Evolutionary conservation across 1,140 invertebrate species (phyloP).

Genomic region (Zaprionus taronus): DNA sequence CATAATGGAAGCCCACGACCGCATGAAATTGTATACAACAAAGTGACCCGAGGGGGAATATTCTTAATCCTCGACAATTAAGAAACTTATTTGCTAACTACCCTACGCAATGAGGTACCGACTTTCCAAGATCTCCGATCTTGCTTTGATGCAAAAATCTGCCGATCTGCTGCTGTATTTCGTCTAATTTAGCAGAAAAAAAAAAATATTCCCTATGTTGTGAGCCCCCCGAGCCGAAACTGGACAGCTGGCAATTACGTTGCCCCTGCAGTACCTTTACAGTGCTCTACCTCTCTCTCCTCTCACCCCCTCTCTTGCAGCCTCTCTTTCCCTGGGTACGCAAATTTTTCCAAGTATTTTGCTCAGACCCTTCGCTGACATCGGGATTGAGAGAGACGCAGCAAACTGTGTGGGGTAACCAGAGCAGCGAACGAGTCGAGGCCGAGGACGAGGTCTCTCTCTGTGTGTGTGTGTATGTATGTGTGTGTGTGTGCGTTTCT

Average conservation of each 20-base stretch:
- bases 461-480: slow-evolving; percentile 49
- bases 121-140: slow-evolving; percentile 43
- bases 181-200: slow-evolving; percentile 70
- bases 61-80: slow-evolving; percentile 55
- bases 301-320: neutral
- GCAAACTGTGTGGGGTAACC: slow-evolving; percentile 37
- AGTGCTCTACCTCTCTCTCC: neutral
- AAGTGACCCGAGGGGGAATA: slow-evolving; percentile 3
- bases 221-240: slow-evolving; percentile 36
- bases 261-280: slow-evolving; percentile 10
- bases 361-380: slow-evolving; percentile 43
- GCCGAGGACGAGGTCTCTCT: slow-evolving; percentile 33
- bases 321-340: slow-evolving; percentile 40
- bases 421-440: slow-evolving; percentile 30
- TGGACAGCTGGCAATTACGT: slow-evolving; percentile 66
- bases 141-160: slow-evolving; percentile 43
- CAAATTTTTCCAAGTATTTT: slow-evolving; percentile 74
- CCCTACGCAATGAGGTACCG: slow-evolving; percentile 26
- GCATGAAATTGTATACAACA: slow-evolving; percentile 68
- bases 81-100: slow-evolving; percentile 37
- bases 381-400: neutral
- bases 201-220: neutral
- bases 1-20: slow-evolving; percentile 44
- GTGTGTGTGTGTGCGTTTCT: slow-evolving; percentile 32
- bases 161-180: slow-evolving; percentile 33